Base-by-base conservation (phyloP, 2,888 invertebrate genomes). In the Alentia gelatinosa region DNA sequence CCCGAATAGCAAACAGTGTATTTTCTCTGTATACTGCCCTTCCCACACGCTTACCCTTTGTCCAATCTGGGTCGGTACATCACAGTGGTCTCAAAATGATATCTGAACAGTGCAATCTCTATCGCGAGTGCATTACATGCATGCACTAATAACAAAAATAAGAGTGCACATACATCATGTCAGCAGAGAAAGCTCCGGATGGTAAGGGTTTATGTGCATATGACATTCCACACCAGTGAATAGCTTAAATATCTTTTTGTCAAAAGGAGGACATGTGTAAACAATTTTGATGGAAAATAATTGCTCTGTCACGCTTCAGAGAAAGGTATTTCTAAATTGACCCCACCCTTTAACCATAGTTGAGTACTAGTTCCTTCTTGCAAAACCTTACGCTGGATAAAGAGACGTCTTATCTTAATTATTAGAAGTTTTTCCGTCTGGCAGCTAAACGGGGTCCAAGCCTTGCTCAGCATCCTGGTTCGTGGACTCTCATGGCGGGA, bases 401-500 rank as follows among this genome's bases (percentile, higher is more conserved):
- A n/a, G n/a, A n/a, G n/a, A n/a, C n/a, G n/a, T n/a, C n/a, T n/a
- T n/a, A n/a, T n/a, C n/a, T n/a, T n/a, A n/a, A n/a, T n/a, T n/a
- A n/a, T 12, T 12, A 12, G 47, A 9, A 47, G 9, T 47, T 9
- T 9, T 47, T 47, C 47, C 47, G 47, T 47, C 47, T 9, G 47
- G 47, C 47, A 47, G 9, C 47, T 19, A 47, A 47, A 47, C 47
- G 47, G 9, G 47, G 47, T 47, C 9, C 19, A 12, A 68, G 23
- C 68, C n/a, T 68, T n/a, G 26, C 68, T n/a, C 26, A 68, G 68
- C 68, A 68, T 15, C 68, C 68, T 68, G 68, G 68, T 68, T 68
- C 68, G 68, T 68, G 68, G 68, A 68, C 68, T 26, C 19, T 47
- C 19, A 19, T 7, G 47, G 47, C 9, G 47, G 47, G 47, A 47